phyloP scores from a whole-genome alignment of 1,140 invertebrate species.

The Dendrolimus kikuchii region DNA sequence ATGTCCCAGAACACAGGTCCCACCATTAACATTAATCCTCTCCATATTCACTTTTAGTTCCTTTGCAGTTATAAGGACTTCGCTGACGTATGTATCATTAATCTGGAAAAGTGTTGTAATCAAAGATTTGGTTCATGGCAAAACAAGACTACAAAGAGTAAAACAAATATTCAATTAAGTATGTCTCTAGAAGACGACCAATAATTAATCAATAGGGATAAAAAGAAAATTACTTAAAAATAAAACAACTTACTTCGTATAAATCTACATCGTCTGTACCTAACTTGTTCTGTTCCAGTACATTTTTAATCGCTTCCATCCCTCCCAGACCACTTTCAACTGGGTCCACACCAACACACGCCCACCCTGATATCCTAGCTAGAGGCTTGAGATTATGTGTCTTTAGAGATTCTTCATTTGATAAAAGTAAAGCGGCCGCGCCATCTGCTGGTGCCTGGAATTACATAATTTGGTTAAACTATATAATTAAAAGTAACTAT shows the following conservation, averaged over 20 bases:
- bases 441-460: slow-evolving; percentile 91
- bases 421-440: slow-evolving; percentile 91
- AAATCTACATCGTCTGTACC: slow-evolving; percentile 90
- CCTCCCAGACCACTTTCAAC: slow-evolving; percentile 90
- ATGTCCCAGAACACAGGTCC: slow-evolving; percentile 92
- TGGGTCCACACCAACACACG: slow-evolving; percentile 86
- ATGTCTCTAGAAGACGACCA: no score
- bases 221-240: no score
- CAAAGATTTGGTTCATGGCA: not conserved
- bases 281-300: slow-evolving; percentile 81
- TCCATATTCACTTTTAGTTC: slow-evolving; percentile 78
- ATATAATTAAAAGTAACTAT: no score
- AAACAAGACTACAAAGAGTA: no score
- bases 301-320: slow-evolving; percentile 88
- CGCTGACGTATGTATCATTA: slow-evolving; percentile 90
- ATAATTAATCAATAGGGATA: no score
- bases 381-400: slow-evolving; percentile 84
- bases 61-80: slow-evolving; percentile 78
- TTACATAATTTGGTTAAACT: no score
- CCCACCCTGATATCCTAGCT: slow-evolving; percentile 82
- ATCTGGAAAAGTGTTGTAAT: slow-evolving; percentile 53
- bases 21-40: slow-evolving; percentile 89
- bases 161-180: no score
- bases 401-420: slow-evolving; percentile 89
- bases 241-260: slow-evolving; percentile 82